Percentiles rank a stretch among this genome's conserved stretches.
Conservation (phyloP, 2,888 invertebrate genomes). For the Papilio demoleus region DNA sequence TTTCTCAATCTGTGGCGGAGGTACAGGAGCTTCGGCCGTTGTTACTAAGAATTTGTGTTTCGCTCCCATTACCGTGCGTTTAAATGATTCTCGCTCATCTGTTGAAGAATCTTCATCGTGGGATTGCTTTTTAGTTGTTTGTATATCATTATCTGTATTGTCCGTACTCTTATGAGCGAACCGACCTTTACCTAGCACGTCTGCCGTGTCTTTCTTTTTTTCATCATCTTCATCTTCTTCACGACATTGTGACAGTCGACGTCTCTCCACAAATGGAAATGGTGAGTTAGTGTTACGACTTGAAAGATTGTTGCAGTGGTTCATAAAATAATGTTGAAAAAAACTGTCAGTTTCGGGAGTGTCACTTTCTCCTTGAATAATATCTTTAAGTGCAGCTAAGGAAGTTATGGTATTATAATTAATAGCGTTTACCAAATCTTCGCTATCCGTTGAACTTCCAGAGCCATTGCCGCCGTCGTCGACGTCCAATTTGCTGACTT, state of each 20-base stretch:
- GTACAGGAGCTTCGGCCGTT: conserved; percentile 62
- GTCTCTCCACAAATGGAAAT: conserved; percentile 83
- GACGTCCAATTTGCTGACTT: conserved; percentile 55
- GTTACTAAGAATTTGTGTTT: conserved; percentile 75
- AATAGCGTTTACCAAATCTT: conserved; percentile 86
- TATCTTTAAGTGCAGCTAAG: conserved; percentile 86
- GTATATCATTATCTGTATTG: conserved; percentile 22
- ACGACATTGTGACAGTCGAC: conserved; percentile 91
- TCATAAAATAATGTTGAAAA: conserved; percentile 89
- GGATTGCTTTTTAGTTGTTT: conserved; percentile 38
- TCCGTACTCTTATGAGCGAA: conserved; percentile 19
- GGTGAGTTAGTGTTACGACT: conserved; percentile 80
- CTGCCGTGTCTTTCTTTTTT: conserved; percentile 61
- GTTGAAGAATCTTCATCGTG: conserved; percentile 23
- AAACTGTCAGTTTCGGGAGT: conserved; percentile 84
- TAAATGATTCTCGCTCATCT: conserved; percentile 65
- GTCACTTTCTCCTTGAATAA: conserved; percentile 84
- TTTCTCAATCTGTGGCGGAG: conserved; percentile 72
- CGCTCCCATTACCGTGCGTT: conserved; percentile 73
- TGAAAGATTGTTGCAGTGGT: conserved; percentile 88
- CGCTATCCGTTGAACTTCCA: conserved; percentile 84
- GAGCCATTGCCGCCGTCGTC: conserved; percentile 58
- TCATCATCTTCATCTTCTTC: conserved; percentile 93
- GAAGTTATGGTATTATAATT: conserved; percentile 89
- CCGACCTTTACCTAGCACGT: conserved; percentile 45